These are phyloP conservation scores for Agrotis ipsilon DNA, from an alignment of 2,888 invertebrate species.

Conservation along the genomic window DNA sequence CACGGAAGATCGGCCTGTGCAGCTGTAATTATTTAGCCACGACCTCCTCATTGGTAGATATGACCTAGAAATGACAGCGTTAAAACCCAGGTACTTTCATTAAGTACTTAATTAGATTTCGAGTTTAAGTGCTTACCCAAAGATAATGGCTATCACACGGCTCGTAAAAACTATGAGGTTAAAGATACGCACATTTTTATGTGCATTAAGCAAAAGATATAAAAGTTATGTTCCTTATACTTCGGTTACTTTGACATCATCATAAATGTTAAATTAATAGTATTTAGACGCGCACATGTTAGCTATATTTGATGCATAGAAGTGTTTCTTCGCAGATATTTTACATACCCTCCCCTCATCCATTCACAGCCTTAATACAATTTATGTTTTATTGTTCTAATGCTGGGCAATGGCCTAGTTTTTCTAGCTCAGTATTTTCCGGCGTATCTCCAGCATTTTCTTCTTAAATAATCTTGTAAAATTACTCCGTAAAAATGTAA, in stretches of 20 bases:
- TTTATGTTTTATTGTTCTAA: no score
- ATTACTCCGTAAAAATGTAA: no score
- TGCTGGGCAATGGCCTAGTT: no score
- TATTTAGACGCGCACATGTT: constrained; percentile 22
- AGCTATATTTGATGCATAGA: neutral
- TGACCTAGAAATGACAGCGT: neutral
- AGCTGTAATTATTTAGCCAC: no score
- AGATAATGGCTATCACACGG: constrained; percentile 33
- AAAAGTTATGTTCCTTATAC: constrained; percentile 52
- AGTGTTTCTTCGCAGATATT: no score
- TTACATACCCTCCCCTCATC: no score
- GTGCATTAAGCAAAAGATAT: constrained; percentile 32
- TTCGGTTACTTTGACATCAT: constrained; percentile 40
- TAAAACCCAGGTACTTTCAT: constrained; percentile 27
- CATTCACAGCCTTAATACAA: no score
- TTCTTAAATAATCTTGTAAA: no score
- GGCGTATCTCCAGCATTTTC: no score
- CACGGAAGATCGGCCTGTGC: no score
- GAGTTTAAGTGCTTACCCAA: constrained; percentile 31
- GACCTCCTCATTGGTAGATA: no score
- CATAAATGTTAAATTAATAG: constrained; percentile 51
- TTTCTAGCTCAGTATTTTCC: no score
- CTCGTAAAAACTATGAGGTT: constrained; percentile 54
- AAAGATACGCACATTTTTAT: constrained; percentile 44
- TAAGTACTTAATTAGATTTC: constrained; percentile 48